Conservation (phyloP, 2,888 invertebrate genomes). For the Oxytorus armatus region DNA sequence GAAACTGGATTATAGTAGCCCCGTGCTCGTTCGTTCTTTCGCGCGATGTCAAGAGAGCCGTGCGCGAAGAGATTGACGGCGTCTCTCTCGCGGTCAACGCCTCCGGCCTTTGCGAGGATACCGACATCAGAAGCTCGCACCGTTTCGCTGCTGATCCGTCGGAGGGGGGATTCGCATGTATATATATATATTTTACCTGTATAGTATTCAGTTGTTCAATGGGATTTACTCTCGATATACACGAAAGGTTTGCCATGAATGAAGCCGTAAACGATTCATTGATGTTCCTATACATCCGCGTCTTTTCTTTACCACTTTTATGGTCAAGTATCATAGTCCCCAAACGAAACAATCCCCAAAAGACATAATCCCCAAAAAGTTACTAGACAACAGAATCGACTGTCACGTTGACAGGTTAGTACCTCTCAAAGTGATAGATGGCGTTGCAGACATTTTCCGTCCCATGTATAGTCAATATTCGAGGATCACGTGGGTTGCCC, state of each 20-base stretch:
- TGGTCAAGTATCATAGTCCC: background rate
- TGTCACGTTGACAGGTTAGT: no score
- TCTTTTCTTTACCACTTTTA: background rate
- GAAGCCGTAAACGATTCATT: conserved; percentile 15
- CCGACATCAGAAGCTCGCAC: conserved; percentile 49
- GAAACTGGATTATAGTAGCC: conserved; percentile 71
- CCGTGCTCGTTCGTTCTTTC: conserved; percentile 63
- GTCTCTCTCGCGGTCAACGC: conserved; percentile 65
- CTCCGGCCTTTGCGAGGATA: conserved; percentile 59
- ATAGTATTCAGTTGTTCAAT: background rate
- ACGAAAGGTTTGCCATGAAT: conserved; percentile 27
- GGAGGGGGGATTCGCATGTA: no score
- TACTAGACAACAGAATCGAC: no score
- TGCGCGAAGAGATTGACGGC: conserved; percentile 64
- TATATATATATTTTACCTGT: background rate
- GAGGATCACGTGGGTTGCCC: no score
- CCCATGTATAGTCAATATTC: no score
- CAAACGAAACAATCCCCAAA: no score
- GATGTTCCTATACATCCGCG: background rate
- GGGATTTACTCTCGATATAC: conserved; percentile 10
- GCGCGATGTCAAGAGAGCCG: conserved; percentile 64
- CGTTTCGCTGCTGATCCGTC: conserved; percentile 37
- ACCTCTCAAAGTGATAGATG: no score
- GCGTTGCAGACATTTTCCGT: no score
- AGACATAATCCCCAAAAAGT: no score